These are phyloP conservation scores for Rhagoletis zephyria DNA, from an alignment of 1,140 invertebrate genomes.

Conservation along the genomic window DNA sequence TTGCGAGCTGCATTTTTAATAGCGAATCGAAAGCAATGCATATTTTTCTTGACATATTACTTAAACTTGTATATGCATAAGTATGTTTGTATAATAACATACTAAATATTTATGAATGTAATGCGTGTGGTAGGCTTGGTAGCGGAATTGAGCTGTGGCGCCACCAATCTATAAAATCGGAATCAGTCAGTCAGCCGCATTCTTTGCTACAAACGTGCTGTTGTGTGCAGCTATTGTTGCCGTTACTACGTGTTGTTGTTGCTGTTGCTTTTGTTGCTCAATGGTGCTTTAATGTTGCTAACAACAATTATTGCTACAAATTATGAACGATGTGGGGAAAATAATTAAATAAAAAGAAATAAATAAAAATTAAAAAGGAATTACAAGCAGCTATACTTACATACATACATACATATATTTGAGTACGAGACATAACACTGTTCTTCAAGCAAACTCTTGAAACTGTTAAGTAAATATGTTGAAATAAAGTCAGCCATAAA, in stretches of 20 bases:
- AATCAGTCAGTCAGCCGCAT: constrained; percentile 28
- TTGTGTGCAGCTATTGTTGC: constrained; percentile 18
- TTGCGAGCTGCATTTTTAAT: constrained; percentile 18
- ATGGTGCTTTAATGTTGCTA: constrained; percentile 23
- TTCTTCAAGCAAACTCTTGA: too few relatives aligned
- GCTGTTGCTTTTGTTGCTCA: not conserved
- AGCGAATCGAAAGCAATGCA: not conserved
- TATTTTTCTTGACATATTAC: not conserved
- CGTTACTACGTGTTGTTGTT: not conserved
- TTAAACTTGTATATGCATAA: not conserved
- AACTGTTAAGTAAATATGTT: too few relatives aligned
- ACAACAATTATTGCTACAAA: constrained; percentile 47
- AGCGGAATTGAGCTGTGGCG: constrained; percentile 36
- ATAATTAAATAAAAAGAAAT: not conserved
- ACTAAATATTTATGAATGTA: constrained; percentile 10
- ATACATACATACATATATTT: not conserved
- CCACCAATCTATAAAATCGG: constrained; percentile 47
- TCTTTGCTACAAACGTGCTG: not conserved
- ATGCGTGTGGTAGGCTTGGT: not conserved
- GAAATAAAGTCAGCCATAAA: too few relatives aligned
- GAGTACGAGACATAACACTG: too few relatives aligned
- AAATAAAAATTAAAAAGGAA: not conserved
- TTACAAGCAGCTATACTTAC: not conserved
- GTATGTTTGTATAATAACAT: not conserved
- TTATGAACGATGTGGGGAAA: constrained; percentile 43